phyloP scores from a whole-genome alignment of 1,140 invertebrate species.

The Lineus longissimus region DNA sequence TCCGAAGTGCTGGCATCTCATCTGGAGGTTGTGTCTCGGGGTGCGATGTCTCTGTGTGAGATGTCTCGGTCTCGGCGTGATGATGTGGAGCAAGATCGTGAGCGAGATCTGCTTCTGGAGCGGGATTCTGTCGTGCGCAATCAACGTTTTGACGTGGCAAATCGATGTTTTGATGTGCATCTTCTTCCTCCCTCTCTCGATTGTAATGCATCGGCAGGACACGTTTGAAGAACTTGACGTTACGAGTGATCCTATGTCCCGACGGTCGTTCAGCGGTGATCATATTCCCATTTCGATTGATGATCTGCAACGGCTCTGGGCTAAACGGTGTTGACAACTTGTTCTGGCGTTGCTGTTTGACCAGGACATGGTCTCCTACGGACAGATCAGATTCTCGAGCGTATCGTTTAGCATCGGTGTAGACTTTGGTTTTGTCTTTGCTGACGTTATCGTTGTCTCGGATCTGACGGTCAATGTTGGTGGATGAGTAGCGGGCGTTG shows the following conservation, averaged over 20 bases:
- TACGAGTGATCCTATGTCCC: conserved; percentile 15
- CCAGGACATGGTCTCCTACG: conserved; percentile 13
- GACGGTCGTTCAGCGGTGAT: conserved; percentile 15
- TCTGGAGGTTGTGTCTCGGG: too few species aligned
- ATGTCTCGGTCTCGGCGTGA: too few species aligned
- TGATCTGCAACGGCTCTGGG: conserved; percentile 14
- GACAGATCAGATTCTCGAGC: conserved; percentile 8
- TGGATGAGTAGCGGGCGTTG: not conserved
- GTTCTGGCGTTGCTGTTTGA: conserved; percentile 13
- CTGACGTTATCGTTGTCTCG: conserved; percentile 5
- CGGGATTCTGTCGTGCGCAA: too few species aligned
- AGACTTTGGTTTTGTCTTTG: conserved; percentile 17
- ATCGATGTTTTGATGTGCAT: too few species aligned
- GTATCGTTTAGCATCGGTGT: conserved; percentile 16
- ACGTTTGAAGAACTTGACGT: conserved; percentile 17
- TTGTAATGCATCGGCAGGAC: too few species aligned
- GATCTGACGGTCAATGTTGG: not conserved
- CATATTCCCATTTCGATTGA: conserved; percentile 16
- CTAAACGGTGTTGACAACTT: conserved; percentile 17
- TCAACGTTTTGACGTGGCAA: too few species aligned
- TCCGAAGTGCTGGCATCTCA: too few species aligned
- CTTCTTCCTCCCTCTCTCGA: too few species aligned
- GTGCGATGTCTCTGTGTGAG: too few species aligned
- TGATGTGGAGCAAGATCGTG: too few species aligned
- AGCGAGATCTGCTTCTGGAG: too few species aligned